Evolutionary conservation across 2,797 vertebrate genomes (phyloP).

Genomic region (Sebastes umbrosus): DNA sequence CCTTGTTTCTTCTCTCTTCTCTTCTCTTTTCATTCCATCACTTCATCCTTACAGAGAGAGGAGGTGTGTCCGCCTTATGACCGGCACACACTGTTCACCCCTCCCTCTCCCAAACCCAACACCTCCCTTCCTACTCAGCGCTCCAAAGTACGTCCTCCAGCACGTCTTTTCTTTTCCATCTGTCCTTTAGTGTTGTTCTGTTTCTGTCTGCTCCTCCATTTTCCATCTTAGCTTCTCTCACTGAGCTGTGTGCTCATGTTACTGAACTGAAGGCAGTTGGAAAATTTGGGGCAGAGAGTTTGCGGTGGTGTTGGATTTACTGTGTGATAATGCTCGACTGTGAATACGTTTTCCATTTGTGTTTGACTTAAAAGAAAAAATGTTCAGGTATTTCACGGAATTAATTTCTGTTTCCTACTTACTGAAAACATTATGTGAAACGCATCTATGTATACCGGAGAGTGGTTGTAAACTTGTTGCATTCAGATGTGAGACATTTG

Average conservation of each 20-base stretch:
- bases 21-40: constrained; percentile 41
- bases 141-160: constrained; percentile 79
- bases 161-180: constrained; percentile 19
- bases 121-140: constrained; percentile 70
- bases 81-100: constrained; percentile 84
- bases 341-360: neutral
- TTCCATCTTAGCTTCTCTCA: neutral
- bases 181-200: neutral
- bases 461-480: neutral
- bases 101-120: constrained; percentile 83
- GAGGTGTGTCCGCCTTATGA: constrained; percentile 81
- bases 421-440: neutral
- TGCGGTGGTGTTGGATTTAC: neutral
- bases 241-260: neutral
- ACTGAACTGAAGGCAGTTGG: neutral
- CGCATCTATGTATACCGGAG: too few species aligned
- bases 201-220: neutral
- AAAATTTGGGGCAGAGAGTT: neutral
- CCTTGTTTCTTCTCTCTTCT: constrained; percentile 11
- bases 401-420: neutral
- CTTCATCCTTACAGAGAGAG: constrained; percentile 71
- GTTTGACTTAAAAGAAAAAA: neutral
- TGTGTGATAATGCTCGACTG: neutral
- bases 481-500: neutral
- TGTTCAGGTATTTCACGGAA: neutral